phyloP scores from a whole-genome alignment of 2,888 invertebrate species.

The Acholoe squamosa region DNA sequence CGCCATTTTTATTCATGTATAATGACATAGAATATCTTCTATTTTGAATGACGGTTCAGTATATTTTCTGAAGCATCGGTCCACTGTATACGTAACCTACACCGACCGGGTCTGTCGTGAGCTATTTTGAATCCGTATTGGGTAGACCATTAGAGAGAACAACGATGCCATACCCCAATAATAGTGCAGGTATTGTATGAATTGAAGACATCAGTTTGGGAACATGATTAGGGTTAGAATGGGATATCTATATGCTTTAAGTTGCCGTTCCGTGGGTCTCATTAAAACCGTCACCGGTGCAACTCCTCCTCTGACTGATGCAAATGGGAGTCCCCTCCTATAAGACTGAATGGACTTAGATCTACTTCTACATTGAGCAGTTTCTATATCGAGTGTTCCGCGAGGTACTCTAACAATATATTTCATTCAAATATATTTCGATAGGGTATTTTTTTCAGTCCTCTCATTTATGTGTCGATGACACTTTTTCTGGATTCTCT shows the following conservation, averaged over 20 bases:
- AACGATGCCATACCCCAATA: background rate
- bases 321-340: background rate
- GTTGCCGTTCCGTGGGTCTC: background rate
- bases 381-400: background rate
- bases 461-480: no score
- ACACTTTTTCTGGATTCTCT: no score
- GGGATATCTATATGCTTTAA: background rate
- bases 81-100: background rate
- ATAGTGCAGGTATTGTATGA: background rate
- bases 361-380: no score
- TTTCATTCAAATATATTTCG: no score
- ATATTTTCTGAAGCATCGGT: no score
- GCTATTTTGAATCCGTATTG: background rate
- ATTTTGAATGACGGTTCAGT: no score
- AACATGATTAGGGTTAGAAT: background rate
- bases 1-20: no score
- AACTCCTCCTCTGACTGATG: background rate
- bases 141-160: background rate
- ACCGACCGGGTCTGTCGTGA: background rate
- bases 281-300: constrained; percentile 6
- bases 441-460: no score
- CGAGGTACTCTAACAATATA: background rate
- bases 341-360: no score
- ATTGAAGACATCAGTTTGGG: background rate
- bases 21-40: no score